Conservation (phyloP, 2,797 vertebrate species). For the Lacerta bilineata region DNA sequence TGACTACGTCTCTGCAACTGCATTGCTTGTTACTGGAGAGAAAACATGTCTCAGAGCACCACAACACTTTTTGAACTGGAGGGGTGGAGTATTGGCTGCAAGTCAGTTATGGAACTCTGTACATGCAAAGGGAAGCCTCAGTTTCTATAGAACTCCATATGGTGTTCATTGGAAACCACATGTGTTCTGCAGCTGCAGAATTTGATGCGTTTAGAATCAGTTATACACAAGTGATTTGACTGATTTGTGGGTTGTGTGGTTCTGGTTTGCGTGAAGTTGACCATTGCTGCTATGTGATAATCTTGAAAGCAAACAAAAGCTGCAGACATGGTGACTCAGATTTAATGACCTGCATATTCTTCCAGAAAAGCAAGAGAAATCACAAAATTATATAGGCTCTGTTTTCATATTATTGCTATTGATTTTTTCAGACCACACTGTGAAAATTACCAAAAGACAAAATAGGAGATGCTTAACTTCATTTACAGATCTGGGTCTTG, state of each 20-base stretch:
- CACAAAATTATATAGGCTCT: slow-evolving; percentile 38
- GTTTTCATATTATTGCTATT: neutral
- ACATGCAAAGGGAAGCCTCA: too few species aligned
- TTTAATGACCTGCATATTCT: neutral
- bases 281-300: neutral
- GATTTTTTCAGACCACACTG: slow-evolving; percentile 11
- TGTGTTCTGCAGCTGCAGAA: accelerated
- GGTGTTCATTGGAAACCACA: neutral
- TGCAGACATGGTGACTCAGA: neutral
- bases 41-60: too few species aligned
- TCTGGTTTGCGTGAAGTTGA: neutral
- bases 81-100: neutral
- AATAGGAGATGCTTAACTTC: slow-evolving; percentile 24
- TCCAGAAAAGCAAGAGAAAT: neutral
- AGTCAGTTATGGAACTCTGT: neutral
- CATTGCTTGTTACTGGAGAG: too few species aligned
- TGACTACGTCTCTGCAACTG: too few species aligned
- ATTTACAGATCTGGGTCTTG: slow-evolving; percentile 52
- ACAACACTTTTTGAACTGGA: neutral
- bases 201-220: neutral
- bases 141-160: neutral
- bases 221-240: neutral
- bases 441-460: slow-evolving; percentile 30
- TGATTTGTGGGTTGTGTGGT: neutral
- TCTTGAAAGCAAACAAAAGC: neutral